Percentiles rank a stretch among this genome's conserved stretches.
These are phyloP conservation scores for Corydoras maculifer DNA, from an alignment of 2,113 vertebrate genomes.

Conservation along the genomic window DNA sequence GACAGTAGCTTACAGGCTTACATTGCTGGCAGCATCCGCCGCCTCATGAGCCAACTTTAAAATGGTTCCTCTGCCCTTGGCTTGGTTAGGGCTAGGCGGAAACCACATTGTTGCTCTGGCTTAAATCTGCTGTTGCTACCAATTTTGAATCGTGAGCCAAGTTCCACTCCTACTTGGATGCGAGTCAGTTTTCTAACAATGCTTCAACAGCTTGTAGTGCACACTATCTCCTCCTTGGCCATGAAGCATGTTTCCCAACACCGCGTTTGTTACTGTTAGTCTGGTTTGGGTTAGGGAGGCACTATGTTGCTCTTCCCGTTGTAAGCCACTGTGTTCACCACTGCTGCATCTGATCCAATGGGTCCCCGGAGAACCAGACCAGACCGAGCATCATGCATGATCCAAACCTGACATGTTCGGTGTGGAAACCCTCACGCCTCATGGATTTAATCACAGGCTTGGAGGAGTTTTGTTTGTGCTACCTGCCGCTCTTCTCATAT, in stretches of 20 bases:
- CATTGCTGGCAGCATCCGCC: conserved; percentile 20
- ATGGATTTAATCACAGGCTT: conserved; percentile 49
- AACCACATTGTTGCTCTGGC: conserved; percentile 35
- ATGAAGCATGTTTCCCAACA: not conserved
- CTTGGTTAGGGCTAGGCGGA: conserved; percentile 29
- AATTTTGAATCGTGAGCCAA: conserved; percentile 24
- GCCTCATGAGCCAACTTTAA: conserved; percentile 24
- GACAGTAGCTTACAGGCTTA: conserved; percentile 30
- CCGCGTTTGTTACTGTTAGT: conserved; percentile 10
- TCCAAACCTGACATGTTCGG: conserved; percentile 24
- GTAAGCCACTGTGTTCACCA: conserved; percentile 22
- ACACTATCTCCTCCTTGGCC: not conserved
- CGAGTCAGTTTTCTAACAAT: conserved; percentile 25
- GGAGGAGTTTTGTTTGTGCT: conserved; percentile 61
- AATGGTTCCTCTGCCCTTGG: conserved; percentile 38
- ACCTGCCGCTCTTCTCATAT: conserved; percentile 63
- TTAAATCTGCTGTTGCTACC: conserved; percentile 29
- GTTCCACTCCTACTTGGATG: conserved; percentile 28
- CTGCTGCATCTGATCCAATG: conserved; percentile 21
- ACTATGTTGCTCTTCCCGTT: conserved; percentile 30
- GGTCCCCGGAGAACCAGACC: conserved; percentile 27
- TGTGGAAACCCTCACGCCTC: conserved; percentile 26
- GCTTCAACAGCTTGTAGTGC: conserved; percentile 12
- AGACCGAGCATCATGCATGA: not conserved
- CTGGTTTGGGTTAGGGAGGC: conserved; percentile 21